Base-by-base conservation (phyloP, 2,888 invertebrate species). In the Piscicola geometra region DNA sequence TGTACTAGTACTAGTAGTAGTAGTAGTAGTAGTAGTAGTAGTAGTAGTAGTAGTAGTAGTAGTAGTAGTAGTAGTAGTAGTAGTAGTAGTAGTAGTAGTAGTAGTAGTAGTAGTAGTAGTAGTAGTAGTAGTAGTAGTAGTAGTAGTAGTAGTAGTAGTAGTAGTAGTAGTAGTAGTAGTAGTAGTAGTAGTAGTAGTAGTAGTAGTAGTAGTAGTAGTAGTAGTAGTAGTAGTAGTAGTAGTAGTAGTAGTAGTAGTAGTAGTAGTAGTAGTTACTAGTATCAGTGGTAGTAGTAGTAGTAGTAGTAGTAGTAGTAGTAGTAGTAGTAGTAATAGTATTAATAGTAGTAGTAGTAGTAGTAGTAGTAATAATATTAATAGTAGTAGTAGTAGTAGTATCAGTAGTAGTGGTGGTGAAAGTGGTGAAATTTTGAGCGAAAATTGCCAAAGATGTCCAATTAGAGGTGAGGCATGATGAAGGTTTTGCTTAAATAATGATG, bases 121-220 rank as follows among this genome's bases (percentile, higher is more conserved):
- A 70, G 70, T 70, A 70, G 70, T 70, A 70, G 70, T 70, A 70
- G 70, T 70, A 70, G 70, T 70, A 70, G 70, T 70, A 70, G 70
- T 70, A 70, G 70, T 36, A 70, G 70, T 36, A 70, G 70, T 36
- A 70, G 70, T 36, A 70, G 70, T 70, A 70, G 70, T 70, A 70
- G 70, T 70, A 70, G 33, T 70, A 35, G 33, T 36, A 70, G 41
- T 70, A 70, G 28, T 35, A 41, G 28, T 28, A 36, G 28, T 35
- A 70, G 47, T 70, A 70, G 70, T 70, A 70, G 70, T 70, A 70
- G 70, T 70, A 70, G 70, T 70, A 70, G 70, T 70, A 70, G 70
- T 70, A 70, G 70, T 70, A 70, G 70, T 70, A 70, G 70, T 70
- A 70, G 70, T 70, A 70, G 70, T 70, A 70, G 70, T 70, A 70